These are phyloP conservation scores for Bucorvus abyssinicus DNA, from an alignment of 2,797 vertebrate genomes.

Conservation along the genomic window DNA sequence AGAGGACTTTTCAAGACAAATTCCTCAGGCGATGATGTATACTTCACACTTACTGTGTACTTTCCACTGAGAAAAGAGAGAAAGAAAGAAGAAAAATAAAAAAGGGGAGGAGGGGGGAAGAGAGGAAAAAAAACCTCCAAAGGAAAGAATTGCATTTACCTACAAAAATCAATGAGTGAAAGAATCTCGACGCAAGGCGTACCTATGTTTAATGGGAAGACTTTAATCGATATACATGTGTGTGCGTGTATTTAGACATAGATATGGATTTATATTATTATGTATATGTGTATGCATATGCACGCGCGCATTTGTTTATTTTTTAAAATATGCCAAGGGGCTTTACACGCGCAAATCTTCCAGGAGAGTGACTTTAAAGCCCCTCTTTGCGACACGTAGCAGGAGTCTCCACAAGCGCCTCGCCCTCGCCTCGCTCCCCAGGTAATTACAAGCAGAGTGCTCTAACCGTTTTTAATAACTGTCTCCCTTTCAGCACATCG, in stretches of 20 bases:
- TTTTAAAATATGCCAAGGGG: not conserved
- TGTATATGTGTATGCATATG: not conserved
- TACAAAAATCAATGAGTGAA: not conserved
- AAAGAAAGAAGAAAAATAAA: not conserved
- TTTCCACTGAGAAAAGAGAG: not conserved
- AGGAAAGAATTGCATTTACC: not conserved
- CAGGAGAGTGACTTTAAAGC: not conserved
- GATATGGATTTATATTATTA: not conserved
- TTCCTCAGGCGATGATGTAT: conserved; percentile 44
- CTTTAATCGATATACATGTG: not conserved
- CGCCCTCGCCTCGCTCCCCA: not conserved
- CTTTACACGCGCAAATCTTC: not conserved
- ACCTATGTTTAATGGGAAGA: not conserved
- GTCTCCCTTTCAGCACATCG: conserved; percentile 32
- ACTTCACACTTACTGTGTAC: conserved; percentile 67
- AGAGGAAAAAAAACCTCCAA: rapidly evolving
- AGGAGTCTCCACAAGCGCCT: not conserved
- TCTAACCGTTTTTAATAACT: conserved; percentile 36
- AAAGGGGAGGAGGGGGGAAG: rapidly evolving
- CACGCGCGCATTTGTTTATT: not conserved
- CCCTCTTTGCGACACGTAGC: not conserved
- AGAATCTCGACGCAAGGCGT: not conserved
- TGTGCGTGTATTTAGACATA: not conserved
- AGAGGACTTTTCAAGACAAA: conserved; percentile 62
- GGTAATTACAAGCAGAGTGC: conserved; percentile 31